phyloP scores from a whole-genome alignment of 2,113 vertebrate genomes.

The Axis porcinus region DNA sequence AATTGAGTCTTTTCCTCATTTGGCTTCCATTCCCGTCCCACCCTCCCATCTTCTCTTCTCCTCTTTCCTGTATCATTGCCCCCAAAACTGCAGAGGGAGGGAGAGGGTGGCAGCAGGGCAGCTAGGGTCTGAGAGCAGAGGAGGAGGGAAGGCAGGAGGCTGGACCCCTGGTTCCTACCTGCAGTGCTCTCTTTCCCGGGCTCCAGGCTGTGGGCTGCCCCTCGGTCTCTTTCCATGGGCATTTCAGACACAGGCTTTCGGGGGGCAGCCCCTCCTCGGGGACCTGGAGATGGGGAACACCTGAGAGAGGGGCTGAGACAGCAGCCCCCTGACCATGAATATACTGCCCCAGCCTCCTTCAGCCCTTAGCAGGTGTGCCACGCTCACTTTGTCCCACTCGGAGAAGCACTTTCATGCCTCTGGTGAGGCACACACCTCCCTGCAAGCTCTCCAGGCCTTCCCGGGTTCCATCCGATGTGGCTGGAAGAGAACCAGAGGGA shows the following conservation, averaged over 20 bases:
- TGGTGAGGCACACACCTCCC: conserved; percentile 90
- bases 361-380: neutral
- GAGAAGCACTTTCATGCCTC: conserved; percentile 93
- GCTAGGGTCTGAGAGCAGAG: conserved; percentile 42
- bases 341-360: neutral
- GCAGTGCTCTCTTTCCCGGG: conserved; percentile 68
- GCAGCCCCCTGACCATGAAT: neutral
- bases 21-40: conserved; percentile 68
- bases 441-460: conserved; percentile 91
- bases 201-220: conserved; percentile 61
- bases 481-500: conserved; percentile 67
- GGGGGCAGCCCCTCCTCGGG: conserved; percentile 68
- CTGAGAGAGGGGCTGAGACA: neutral
- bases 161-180: conserved; percentile 65
- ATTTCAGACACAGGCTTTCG: conserved; percentile 73
- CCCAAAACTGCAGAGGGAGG: conserved; percentile 45
- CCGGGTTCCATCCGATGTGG: conserved; percentile 91
- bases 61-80: conserved; percentile 50
- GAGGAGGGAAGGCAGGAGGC: neutral
- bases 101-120: conserved; percentile 39
- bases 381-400: conserved; percentile 94
- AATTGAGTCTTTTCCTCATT: conserved; percentile 77
- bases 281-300: conserved; percentile 56
- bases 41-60: conserved; percentile 56
- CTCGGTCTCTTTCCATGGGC: conserved; percentile 69